Percentiles rank a stretch among this genome's conserved stretches.
Evolutionary conservation across 2,113 vertebrate genomes (phyloP).

Genomic region (Gnathonemus longibarbis): DNA sequence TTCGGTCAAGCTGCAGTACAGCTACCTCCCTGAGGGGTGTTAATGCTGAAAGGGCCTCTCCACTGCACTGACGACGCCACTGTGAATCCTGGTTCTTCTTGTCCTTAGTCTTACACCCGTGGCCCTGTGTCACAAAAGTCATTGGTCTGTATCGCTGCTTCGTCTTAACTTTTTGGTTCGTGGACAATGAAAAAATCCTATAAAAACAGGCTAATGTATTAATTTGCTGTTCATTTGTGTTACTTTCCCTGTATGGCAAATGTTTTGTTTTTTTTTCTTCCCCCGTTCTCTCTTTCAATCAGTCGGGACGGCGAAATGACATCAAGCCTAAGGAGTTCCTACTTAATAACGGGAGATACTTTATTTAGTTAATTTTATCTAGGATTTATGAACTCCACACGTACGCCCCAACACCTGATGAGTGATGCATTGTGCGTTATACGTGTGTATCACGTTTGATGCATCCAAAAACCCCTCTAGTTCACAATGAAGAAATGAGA

Average conservation of each 20-base stretch:
- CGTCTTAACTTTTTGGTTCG: background rate
- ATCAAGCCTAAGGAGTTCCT: background rate
- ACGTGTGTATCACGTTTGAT: background rate
- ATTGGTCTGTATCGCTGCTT: background rate
- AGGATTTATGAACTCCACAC: background rate
- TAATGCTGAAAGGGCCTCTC: background rate
- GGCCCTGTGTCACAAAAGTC: background rate
- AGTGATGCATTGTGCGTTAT: background rate
- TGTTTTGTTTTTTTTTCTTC: background rate
- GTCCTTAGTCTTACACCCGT: background rate
- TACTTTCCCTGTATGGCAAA: background rate
- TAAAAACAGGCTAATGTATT: background rate
- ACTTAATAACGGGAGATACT: background rate
- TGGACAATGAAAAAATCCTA: background rate
- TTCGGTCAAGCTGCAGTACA: background rate
- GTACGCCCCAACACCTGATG: background rate
- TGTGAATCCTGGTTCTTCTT: background rate
- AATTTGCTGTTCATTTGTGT: background rate
- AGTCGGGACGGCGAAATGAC: background rate
- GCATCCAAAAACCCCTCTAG: background rate
- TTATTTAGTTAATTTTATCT: background rate
- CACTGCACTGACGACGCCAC: background rate
- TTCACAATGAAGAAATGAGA: background rate
- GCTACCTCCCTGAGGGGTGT: background rate
- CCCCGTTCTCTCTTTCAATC: background rate